phyloP scores from a whole-genome alignment of 2,797 vertebrate species.

The Artibeus jamaicensis region DNA sequence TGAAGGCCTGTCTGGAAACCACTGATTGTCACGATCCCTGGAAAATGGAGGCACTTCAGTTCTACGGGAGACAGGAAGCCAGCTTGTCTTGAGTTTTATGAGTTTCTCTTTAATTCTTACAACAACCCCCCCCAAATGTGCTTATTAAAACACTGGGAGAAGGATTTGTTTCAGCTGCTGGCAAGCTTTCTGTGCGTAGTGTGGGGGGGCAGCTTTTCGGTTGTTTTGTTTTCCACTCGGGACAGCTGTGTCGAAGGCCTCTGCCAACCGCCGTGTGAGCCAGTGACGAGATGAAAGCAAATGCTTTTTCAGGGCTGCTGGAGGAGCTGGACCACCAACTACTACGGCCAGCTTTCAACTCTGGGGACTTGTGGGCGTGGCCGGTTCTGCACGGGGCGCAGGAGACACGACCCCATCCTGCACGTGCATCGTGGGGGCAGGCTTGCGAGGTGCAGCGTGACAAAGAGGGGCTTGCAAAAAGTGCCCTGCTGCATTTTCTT shows the following conservation, averaged over 20 bases:
- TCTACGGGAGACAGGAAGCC: slow-evolving; percentile 66
- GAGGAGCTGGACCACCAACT: slow-evolving; percentile 51
- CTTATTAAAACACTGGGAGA: slow-evolving; percentile 54
- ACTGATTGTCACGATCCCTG: slow-evolving; percentile 68
- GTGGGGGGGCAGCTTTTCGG: slow-evolving; percentile 54
- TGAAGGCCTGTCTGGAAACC: slow-evolving; percentile 74
- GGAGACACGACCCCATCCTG: neutral
- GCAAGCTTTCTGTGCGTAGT: slow-evolving; percentile 5
- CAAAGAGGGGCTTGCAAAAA: neutral
- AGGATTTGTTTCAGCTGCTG: slow-evolving; percentile 25
- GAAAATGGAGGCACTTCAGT: slow-evolving; percentile 32
- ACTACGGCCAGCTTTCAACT: neutral
- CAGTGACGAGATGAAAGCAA: slow-evolving; percentile 57
- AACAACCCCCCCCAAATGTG: neutral
- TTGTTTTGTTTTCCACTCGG: slow-evolving; percentile 46
- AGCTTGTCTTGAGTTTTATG: slow-evolving; percentile 69
- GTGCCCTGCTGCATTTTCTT: neutral
- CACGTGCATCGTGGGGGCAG: neutral
- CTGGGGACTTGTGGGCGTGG: neutral
- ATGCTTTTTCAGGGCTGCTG: neutral
- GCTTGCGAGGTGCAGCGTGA: neutral
- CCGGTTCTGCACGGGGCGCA: neutral
- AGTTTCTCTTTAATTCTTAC: slow-evolving; percentile 73
- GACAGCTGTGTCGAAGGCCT: slow-evolving; percentile 66
- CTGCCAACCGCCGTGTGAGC: slow-evolving; percentile 58